Conservation (phyloP, 2,113 vertebrate species). For the Ictidomys tridecemlineatus region DNA sequence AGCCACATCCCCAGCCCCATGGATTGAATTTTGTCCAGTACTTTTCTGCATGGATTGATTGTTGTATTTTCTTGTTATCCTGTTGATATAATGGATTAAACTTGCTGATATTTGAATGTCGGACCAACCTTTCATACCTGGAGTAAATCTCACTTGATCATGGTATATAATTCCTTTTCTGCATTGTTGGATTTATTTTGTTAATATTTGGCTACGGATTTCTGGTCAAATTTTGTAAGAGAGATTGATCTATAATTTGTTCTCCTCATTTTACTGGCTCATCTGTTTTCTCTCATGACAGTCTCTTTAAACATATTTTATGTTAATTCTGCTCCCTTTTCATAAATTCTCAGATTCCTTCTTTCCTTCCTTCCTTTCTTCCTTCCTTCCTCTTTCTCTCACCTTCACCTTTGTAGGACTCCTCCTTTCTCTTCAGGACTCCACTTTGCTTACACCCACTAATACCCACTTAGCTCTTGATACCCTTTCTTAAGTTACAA, state of each 20-base stretch:
- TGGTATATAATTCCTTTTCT: neutral
- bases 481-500: neutral
- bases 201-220: neutral
- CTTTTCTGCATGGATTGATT: neutral
- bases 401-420: neutral
- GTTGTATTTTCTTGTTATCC: neutral
- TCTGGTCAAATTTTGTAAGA: neutral
- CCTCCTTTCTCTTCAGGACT: neutral
- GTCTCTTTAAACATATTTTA: neutral
- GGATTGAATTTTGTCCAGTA: neutral
- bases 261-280: neutral
- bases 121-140: neutral
- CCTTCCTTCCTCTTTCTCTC: neutral
- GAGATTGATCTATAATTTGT: neutral
- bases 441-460: neutral
- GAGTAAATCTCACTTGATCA: neutral
- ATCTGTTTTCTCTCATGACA: neutral
- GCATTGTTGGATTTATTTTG: constrained; percentile 17
- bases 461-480: neutral
- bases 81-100: neutral
- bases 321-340: neutral
- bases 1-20: neutral
- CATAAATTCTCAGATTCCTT: neutral
- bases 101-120: neutral
- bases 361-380: neutral